Percentiles rank a stretch among this genome's conserved stretches.
Evolutionary conservation across 2,888 invertebrate genomes (phyloP).

Genomic region (Lasioglossum vierecki): DNA sequence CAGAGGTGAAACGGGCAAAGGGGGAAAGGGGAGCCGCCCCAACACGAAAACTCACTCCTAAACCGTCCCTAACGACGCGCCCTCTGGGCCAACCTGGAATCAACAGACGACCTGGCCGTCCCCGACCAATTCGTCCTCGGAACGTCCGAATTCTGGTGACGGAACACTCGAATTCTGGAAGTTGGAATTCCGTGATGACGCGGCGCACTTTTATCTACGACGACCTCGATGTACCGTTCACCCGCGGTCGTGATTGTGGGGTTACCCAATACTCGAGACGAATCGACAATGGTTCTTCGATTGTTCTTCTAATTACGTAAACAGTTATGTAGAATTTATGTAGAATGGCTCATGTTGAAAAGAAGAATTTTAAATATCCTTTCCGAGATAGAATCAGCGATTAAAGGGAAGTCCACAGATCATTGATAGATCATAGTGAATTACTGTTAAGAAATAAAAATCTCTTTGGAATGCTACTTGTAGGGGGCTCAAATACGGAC

Average conservation of each 20-base stretch:
- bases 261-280: background rate
- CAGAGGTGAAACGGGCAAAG: background rate
- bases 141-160: background rate
- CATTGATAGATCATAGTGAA: background rate
- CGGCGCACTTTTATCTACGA: background rate
- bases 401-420: background rate
- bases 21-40: conserved; percentile 23
- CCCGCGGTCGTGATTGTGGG: background rate
- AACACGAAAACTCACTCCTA: conserved; percentile 74
- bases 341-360: background rate
- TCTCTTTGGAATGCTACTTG: background rate
- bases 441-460: background rate
- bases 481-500: too few relatives aligned
- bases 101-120: conserved; percentile 35
- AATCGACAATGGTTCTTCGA: background rate
- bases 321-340: background rate
- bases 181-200: background rate
- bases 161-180: background rate
- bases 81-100: conserved; percentile 58
- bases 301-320: background rate
- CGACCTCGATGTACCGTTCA: background rate
- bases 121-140: conserved; percentile 51
- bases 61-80: conserved; percentile 69
- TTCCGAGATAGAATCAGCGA: background rate
- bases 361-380: background rate